These are phyloP conservation scores for Picathartes gymnocephalus DNA, from an alignment of 2,113 vertebrate species.

Conservation along the genomic window DNA sequence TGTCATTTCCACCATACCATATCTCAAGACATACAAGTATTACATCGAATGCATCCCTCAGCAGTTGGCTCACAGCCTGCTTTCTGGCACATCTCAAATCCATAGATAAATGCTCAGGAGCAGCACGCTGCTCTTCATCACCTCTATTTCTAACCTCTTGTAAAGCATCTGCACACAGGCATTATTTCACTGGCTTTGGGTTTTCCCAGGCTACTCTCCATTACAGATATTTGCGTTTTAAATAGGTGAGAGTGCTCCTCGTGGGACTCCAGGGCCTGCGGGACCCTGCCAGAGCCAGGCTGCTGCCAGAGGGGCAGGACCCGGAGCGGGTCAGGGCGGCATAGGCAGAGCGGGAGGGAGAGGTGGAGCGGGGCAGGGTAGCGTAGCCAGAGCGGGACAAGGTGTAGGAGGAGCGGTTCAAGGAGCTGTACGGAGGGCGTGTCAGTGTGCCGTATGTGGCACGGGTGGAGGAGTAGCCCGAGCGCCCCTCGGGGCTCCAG, in stretches of 20 bases:
- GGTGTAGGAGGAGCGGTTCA: conserved; percentile 1
- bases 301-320: background rate
- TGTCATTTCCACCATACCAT: background rate
- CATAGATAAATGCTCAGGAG: background rate
- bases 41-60: background rate
- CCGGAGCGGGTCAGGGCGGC: background rate
- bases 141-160: background rate
- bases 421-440: background rate
- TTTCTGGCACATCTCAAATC: background rate
- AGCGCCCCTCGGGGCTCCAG: background rate
- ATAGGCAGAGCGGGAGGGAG: conserved; percentile 5
- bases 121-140: background rate
- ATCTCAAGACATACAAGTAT: background rate
- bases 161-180: background rate
- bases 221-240: conserved; percentile 33
- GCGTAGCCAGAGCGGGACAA: conserved; percentile 6
- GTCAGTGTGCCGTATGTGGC: background rate
- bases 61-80: background rate
- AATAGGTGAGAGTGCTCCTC: conserved; percentile 6
- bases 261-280: background rate
- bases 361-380: background rate
- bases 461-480: background rate
- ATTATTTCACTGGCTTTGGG: background rate
- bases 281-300: background rate
- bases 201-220: background rate